Base-by-base conservation (phyloP, 2,113 vertebrate species). In the Python bivittatus region DNA sequence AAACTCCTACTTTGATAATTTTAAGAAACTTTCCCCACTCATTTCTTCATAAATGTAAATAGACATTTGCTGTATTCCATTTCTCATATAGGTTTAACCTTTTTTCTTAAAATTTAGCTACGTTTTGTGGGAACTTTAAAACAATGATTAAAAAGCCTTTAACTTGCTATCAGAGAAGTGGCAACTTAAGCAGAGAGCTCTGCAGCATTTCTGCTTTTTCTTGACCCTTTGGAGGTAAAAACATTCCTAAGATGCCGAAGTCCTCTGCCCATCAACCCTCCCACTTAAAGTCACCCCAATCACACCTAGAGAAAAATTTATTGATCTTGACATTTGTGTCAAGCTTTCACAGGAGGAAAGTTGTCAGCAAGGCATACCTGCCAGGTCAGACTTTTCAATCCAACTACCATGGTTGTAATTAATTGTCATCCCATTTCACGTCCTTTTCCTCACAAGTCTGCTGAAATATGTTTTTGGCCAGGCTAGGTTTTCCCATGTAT, bases 301-400 rank as follows among this genome's bases (percentile, higher is more conserved):
- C 0, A 0, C 88, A 64, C 29, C 83, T 91, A 83, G 94, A 94
- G 90, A 86, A 91, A 92, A 95, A 94, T 93, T 96, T 96, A 97
- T 95, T 90, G 96, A 95, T 94, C 91, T 95, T 96, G 96, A 95
- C 94, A 92, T 90, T 96, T 92, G 84, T 93, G 92, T 94, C 61
- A 86, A 92, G 95, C 60, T 94, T 92, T 95, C 93, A 92, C 38
- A 88, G 94, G 91, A 93, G 93, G 90, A 90, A 96, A 96, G 92
- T 92, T 95, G 94, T 96, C 96, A 96, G 95, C 95, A 94, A 94
- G 94, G 91, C 96, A 95, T 93, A 96, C 95, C 95, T 94, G 93
- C 96, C 96, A 97, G 96, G 91, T 85, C 93, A 0, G 0, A 86
- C 94, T 95, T 95, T 87, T 93, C 96, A 92, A 88, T 91, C 92